These are phyloP conservation scores for Lydus trimaculatus DNA, from an alignment of 2,888 invertebrate species.

Conservation along the genomic window DNA sequence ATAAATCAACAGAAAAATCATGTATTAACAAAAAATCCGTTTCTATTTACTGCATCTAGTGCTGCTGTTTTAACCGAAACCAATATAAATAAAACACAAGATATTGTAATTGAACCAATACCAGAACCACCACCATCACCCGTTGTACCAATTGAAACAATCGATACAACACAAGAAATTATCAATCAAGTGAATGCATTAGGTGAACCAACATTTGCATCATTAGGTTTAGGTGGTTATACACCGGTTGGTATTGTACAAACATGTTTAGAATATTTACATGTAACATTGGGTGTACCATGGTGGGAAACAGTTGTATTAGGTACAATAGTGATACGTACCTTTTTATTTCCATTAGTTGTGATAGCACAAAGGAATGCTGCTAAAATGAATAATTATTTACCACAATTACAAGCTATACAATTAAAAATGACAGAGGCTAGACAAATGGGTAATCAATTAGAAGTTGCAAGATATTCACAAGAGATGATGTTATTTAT, in stretches of 20 bases:
- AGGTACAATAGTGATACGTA: conserved; percentile 80
- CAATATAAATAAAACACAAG: neutral
- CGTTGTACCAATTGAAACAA: conserved; percentile 50
- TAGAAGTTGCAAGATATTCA: conserved; percentile 77
- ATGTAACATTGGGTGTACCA: conserved; percentile 81
- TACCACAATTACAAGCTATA: conserved; percentile 84
- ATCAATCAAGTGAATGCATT: conserved; percentile 53
- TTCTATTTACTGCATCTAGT: conserved; percentile 18
- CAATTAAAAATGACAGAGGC: conserved; percentile 90
- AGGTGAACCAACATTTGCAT: conserved; percentile 81
- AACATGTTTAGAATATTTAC: conserved; percentile 80
- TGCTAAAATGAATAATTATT: conserved; percentile 81
- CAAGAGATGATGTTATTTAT: conserved; percentile 84
- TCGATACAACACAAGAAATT: conserved; percentile 48
- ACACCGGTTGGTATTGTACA: conserved; percentile 85
- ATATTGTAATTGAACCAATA: conserved; percentile 40
- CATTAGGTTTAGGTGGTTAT: conserved; percentile 85
- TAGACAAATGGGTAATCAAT: conserved; percentile 76
- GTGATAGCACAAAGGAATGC: conserved; percentile 82
- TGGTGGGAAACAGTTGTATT: conserved; percentile 92
- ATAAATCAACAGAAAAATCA: conserved; percentile 10
- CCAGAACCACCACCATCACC: conserved; percentile 28
- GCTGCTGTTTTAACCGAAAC: conserved; percentile 21
- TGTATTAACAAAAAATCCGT: neutral
- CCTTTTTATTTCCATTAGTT: conserved; percentile 84